These are phyloP conservation scores for Thripadectes ignobilis DNA, from an alignment of 2,797 vertebrate genomes.

Conservation along the genomic window DNA sequence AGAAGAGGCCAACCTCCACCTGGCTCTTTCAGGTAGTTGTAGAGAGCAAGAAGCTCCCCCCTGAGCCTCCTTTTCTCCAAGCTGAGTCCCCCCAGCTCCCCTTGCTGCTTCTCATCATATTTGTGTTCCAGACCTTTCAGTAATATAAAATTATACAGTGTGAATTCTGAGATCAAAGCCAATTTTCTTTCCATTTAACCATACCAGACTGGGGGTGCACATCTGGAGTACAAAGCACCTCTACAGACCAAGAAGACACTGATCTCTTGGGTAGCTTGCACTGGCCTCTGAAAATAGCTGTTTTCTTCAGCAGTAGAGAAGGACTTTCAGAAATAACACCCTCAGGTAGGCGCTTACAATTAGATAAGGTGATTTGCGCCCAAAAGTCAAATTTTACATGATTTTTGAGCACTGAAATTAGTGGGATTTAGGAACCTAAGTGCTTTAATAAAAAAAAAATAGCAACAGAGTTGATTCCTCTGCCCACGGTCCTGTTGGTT, in stretches of 20 bases:
- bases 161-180: neutral
- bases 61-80: neutral
- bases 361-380: neutral
- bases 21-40: neutral
- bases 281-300: neutral
- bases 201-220: neutral
- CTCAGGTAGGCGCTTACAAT: neutral
- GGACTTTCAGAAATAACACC: neutral
- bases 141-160: neutral
- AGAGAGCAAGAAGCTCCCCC: fast-evolving
- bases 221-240: neutral
- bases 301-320: neutral
- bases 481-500: neutral
- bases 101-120: neutral
- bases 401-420: neutral
- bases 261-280: neutral
- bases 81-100: neutral
- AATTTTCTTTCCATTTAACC: neutral
- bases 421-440: neutral
- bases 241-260: neutral
- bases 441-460: neutral
- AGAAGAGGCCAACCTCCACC: fast-evolving
- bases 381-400: neutral
- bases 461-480: neutral
- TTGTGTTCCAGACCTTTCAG: neutral